These are phyloP conservation scores for Emys orbicularis DNA, from an alignment of 2,797 vertebrate genomes.

Conservation along the genomic window DNA sequence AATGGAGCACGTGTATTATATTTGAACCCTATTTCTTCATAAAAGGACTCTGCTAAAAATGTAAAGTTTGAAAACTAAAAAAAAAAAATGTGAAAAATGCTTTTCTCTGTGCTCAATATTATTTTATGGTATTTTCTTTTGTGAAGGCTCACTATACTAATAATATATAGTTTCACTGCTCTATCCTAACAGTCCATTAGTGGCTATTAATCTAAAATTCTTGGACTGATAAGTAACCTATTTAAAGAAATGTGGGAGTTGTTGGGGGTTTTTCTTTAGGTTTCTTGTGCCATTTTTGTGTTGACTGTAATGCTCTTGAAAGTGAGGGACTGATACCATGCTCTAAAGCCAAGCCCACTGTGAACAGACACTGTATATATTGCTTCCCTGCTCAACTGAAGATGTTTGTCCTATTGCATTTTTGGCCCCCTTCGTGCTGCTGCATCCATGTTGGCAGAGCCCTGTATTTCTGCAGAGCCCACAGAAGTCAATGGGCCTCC, in stretches of 20 bases:
- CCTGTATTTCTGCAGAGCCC: not conserved
- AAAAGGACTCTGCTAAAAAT: not conserved
- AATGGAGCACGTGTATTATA: not conserved
- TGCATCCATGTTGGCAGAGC: not conserved
- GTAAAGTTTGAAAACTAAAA: not conserved
- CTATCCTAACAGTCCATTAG: not conserved
- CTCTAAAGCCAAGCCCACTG: not conserved
- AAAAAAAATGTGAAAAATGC: not conserved
- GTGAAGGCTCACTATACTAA: not conserved
- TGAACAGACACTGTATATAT: not conserved
- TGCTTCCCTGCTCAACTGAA: not conserved
- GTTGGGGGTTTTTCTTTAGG: not conserved
- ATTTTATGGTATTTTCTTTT: not conserved
- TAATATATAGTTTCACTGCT: not conserved
- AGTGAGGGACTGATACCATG: not conserved
- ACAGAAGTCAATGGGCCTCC: not conserved
- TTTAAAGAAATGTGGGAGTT: not conserved
- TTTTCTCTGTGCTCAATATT: not conserved
- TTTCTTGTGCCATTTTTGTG: not conserved
- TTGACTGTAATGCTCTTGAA: not conserved
- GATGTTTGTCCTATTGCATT: not conserved
- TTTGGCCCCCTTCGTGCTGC: not conserved
- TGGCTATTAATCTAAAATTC: not conserved
- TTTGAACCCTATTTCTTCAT: not conserved
- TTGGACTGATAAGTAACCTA: not conserved